phyloP scores from a whole-genome alignment of 2,797 vertebrate genomes.

The Spinibarbus caldwelli region DNA sequence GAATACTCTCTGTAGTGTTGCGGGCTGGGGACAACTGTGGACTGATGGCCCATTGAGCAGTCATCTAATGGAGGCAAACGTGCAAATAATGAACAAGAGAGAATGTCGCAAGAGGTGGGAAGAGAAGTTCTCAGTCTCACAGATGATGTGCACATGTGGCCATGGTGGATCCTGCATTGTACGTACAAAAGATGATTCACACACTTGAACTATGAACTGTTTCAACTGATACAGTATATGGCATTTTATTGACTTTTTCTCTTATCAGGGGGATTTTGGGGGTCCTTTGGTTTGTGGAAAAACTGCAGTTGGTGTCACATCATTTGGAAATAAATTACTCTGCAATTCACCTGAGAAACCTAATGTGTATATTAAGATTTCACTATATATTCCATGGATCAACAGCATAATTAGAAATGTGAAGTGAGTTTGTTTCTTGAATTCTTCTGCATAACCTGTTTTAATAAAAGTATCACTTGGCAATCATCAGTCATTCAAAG shows the following conservation, averaged over 20 bases:
- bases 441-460: background rate
- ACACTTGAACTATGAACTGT: background rate
- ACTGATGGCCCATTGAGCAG: fast-evolving
- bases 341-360: background rate
- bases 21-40: conserved; percentile 44
- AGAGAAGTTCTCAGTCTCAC: fast-evolving
- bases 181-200: background rate
- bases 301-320: background rate
- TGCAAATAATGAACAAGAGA: background rate
- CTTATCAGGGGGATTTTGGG: background rate
- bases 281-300: conserved; percentile 23
- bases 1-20: conserved; percentile 42
- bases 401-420: too few species aligned
- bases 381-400: background rate
- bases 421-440: background rate
- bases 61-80: conserved; percentile 45
- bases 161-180: background rate
- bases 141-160: background rate
- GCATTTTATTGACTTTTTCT: background rate
- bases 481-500: background rate
- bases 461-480: background rate
- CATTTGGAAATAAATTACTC: background rate
- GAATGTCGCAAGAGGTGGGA: background rate
- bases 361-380: conserved; percentile 25
- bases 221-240: background rate